Conservation (phyloP, 2,888 invertebrate genomes). For the Rosalia funebris region DNA sequence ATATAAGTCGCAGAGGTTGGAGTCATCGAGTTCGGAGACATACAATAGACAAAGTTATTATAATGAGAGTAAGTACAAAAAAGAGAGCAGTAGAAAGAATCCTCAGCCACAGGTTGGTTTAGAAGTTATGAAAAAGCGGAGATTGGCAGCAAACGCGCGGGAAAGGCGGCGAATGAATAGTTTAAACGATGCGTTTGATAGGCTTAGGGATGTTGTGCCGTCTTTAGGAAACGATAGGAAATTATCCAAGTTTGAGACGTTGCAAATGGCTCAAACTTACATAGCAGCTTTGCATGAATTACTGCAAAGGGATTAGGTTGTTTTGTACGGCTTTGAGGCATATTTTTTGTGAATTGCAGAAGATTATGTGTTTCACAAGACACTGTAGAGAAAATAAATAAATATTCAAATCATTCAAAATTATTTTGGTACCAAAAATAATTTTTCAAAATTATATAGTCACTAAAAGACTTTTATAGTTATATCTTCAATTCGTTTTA, state of each 20-base stretch:
- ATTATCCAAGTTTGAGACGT: constrained; percentile 79
- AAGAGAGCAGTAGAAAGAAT: constrained; percentile 31
- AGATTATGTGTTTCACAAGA: not conserved
- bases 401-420: not conserved
- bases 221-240: constrained; percentile 76
- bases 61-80: constrained; percentile 43
- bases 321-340: constrained; percentile 6
- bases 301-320: constrained; percentile 62
- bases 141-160: constrained; percentile 78
- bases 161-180: constrained; percentile 79
- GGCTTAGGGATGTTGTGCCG: constrained; percentile 76
- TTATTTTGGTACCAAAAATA: too few relatives aligned
- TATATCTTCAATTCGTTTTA: too few relatives aligned
- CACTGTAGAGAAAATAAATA: not conserved
- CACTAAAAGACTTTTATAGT: too few relatives aligned
- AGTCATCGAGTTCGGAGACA: constrained; percentile 35
- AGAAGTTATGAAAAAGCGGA: constrained; percentile 67
- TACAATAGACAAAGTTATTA: constrained; percentile 51
- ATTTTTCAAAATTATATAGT: too few relatives aligned
- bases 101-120: constrained; percentile 51
- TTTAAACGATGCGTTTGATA: constrained; percentile 78
- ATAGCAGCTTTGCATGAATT: constrained; percentile 76
- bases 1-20: constrained; percentile 46
- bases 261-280: constrained; percentile 83
- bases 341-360: not conserved